Evolutionary conservation across 2,113 vertebrate species (phyloP).

Genomic region (Deroptyus accipitrinus): DNA sequence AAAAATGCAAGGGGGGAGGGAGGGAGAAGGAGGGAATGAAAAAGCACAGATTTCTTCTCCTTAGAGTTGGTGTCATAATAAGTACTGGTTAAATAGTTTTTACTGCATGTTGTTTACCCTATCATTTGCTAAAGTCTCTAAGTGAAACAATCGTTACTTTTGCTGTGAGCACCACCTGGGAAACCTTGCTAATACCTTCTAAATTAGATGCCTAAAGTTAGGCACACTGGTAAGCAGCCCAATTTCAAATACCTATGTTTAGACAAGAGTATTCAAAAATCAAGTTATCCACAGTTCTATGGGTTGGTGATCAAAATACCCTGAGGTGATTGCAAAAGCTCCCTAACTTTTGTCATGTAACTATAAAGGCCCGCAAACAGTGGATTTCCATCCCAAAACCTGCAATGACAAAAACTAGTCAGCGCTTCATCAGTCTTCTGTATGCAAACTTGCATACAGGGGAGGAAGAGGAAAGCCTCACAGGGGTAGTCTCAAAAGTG

Average conservation of each 20-base stretch:
- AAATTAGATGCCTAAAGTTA: not conserved
- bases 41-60: not conserved
- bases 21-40: rapidly evolving
- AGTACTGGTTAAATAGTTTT: not conserved
- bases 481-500: rapidly evolving
- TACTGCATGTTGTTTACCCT: not conserved
- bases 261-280: not conserved
- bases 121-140: not conserved
- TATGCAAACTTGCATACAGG: not conserved
- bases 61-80: not conserved
- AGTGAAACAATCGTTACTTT: not conserved
- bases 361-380: not conserved
- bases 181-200: not conserved
- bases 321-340: not conserved
- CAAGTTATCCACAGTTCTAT: not conserved
- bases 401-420: not conserved
- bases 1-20: rapidly evolving
- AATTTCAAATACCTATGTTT: not conserved
- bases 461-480: not conserved
- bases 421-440: not conserved
- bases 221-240: not conserved
- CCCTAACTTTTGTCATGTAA: not conserved
- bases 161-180: not conserved
- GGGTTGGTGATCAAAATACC: not conserved
- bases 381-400: not conserved